Percentiles rank a stretch among this genome's conserved stretches.
Conservation (phyloP, 2,113 vertebrate species). For the Dromas ardeola region DNA sequence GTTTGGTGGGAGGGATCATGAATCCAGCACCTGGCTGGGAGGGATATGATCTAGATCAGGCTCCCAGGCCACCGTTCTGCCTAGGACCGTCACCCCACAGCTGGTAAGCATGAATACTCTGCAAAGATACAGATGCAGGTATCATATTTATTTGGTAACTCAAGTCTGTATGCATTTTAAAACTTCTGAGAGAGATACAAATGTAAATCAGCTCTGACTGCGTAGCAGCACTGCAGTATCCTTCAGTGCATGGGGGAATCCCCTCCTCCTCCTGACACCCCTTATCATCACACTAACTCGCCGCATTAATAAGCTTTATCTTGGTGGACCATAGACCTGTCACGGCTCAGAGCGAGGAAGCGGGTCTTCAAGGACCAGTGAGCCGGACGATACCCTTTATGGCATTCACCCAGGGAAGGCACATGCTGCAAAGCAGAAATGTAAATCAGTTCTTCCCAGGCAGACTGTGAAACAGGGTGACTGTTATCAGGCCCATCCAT, state of each 20-base stretch:
- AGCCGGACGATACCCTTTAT: not conserved
- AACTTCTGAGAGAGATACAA: not conserved
- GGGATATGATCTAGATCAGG: not conserved
- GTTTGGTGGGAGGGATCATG: not conserved
- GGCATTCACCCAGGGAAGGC: conserved; percentile 1
- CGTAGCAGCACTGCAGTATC: not conserved
- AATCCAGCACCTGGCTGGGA: not conserved
- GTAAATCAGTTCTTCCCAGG: conserved; percentile 14
- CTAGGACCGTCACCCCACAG: not conserved
- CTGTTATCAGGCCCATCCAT: conserved; percentile 7
- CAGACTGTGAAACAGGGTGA: not conserved
- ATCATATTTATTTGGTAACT: not conserved
- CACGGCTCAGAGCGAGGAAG: not conserved
- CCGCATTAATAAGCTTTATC: conserved; percentile 17
- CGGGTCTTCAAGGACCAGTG: conserved; percentile 23
- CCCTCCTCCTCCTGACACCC: not conserved
- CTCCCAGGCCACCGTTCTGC: not conserved
- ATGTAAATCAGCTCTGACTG: not conserved
- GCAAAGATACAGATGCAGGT: not conserved
- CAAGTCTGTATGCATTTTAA: not conserved
- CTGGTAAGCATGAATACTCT: not conserved
- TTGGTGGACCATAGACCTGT: not conserved
- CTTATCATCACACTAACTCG: not conserved
- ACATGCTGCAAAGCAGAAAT: conserved; percentile 17
- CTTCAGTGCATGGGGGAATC: not conserved